phyloP scores from a whole-genome alignment of 2,888 invertebrate species.

The Leucania comma region DNA sequence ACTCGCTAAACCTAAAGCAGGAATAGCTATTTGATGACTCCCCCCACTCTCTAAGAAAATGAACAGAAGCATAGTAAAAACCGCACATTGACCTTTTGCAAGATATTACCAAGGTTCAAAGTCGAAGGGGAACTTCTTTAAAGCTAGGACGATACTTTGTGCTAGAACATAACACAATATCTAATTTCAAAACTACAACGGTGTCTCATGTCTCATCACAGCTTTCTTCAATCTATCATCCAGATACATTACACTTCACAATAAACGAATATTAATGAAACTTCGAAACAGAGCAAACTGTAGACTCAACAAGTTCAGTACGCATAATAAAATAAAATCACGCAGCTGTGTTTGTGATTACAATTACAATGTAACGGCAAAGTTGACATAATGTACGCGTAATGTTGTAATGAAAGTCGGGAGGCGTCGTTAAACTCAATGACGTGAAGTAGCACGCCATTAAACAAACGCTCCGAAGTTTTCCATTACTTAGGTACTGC shows the following conservation, averaged over 20 bases:
- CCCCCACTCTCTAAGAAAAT: neutral
- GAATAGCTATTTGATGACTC: no score
- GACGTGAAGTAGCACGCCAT: slow-evolving; percentile 76
- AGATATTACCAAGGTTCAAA: neutral
- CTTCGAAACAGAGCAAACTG: slow-evolving; percentile 10
- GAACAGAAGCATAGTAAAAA: neutral
- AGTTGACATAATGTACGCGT: slow-evolving; percentile 53
- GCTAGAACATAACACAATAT: no score
- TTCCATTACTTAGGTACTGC: slow-evolving; percentile 70
- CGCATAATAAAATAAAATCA: slow-evolving; percentile 35
- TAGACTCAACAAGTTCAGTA: slow-evolving; percentile 1
- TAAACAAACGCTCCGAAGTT: slow-evolving; percentile 72
- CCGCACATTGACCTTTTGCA: neutral
- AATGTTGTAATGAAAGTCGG: slow-evolving; percentile 77
- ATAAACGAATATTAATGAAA: slow-evolving; percentile 10
- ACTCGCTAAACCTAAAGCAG: no score
- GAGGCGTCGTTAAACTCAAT: slow-evolving; percentile 81
- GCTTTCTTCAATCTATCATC: slow-evolving; percentile 3
- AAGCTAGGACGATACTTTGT: no score
- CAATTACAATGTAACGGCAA: slow-evolving; percentile 55
- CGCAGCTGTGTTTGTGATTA: slow-evolving; percentile 41
- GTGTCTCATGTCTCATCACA: slow-evolving; percentile 4
- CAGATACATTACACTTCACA: neutral
- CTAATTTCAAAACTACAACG: neutral
- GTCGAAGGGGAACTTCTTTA: no score